Conservation (phyloP, 1,140 invertebrate species). For the Neuroterus valhalla region DNA sequence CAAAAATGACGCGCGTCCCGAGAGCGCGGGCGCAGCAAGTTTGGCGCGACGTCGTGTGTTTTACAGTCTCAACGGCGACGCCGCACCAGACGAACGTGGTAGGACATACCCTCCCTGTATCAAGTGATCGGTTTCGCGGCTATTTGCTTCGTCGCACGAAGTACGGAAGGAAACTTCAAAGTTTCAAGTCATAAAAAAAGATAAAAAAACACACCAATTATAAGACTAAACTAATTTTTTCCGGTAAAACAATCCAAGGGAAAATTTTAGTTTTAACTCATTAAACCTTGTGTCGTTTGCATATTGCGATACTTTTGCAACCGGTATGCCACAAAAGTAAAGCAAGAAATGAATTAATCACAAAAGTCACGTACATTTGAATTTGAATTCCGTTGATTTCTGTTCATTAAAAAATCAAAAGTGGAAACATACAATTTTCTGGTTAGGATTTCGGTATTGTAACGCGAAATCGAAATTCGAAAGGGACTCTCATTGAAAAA, state of each 20-base stretch:
- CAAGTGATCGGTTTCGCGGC: slow-evolving; percentile 25
- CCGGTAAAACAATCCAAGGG: neutral
- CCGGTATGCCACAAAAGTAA: neutral
- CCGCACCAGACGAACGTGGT: slow-evolving; percentile 60
- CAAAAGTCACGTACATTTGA: neutral
- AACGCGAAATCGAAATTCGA: neutral
- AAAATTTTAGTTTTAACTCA: neutral
- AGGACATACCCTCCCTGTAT: slow-evolving; percentile 41
- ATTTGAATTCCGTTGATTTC: neutral
- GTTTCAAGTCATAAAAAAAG: neutral
- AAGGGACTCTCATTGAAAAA: neutral
- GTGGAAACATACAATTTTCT: neutral
- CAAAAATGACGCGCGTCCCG: neutral
- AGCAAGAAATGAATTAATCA: neutral
- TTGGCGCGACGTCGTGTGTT: slow-evolving; percentile 46
- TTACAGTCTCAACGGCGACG: slow-evolving; percentile 61
- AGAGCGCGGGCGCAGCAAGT: slow-evolving; percentile 43
- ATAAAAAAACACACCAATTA: neutral
- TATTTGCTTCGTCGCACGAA: slow-evolving; percentile 8
- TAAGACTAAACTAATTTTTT: neutral
- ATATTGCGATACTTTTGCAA: neutral
- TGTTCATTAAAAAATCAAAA: neutral
- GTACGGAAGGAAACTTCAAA: neutral
- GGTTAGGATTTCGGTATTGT: neutral
- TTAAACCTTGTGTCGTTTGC: neutral